A percentile compares a stretch with the other conserved stretches of the same genome.
Conservation (phyloP, 2,797 vertebrate species). For the Halcyon badia region DNA sequence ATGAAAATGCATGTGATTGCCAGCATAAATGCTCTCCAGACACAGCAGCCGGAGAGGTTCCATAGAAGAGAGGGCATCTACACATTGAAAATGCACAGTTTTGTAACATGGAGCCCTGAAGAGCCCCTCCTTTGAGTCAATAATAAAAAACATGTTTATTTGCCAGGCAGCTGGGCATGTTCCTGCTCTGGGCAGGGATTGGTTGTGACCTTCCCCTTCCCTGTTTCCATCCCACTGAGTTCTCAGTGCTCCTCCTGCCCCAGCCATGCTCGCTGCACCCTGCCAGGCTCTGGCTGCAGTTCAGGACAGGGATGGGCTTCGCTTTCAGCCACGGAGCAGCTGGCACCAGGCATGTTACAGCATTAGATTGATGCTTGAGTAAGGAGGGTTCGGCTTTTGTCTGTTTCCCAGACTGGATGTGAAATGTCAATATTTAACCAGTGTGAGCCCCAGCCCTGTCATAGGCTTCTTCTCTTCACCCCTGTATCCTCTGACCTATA, state of each 20-base stretch:
- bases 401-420: background rate
- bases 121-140: background rate
- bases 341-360: background rate
- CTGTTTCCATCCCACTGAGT: background rate
- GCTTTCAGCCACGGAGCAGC: background rate
- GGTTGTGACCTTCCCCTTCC: background rate
- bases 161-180: background rate
- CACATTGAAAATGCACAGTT: accelerated
- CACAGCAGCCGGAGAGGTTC: background rate
- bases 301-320: background rate
- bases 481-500: background rate
- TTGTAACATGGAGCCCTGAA: background rate
- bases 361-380: accelerated
- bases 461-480: background rate
- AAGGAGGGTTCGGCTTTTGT: background rate
- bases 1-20: background rate
- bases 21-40: background rate
- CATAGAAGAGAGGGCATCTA: background rate
- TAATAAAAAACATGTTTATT: background rate
- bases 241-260: background rate
- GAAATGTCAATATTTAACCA: background rate
- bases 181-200: background rate
- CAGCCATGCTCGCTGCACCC: accelerated
- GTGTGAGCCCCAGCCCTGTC: background rate
- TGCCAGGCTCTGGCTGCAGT: background rate